These are phyloP conservation scores for Aegithalos caudatus DNA, from an alignment of 2,113 vertebrate species.

Conservation along the genomic window DNA sequence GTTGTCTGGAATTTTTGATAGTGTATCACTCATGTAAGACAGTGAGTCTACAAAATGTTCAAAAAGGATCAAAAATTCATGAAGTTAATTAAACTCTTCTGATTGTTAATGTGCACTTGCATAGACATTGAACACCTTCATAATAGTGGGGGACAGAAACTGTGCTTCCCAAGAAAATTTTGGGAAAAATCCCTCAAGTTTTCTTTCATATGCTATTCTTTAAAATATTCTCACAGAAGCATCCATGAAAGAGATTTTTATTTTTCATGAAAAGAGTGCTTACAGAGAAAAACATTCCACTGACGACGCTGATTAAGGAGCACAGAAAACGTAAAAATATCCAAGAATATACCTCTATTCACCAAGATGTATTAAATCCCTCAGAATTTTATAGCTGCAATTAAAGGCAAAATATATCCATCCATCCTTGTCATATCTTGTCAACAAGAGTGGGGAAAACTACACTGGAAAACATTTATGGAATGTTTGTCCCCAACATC, in stretches of 20 bases:
- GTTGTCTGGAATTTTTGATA: not conserved
- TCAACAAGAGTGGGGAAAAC: not conserved
- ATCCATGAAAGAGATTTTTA: not conserved
- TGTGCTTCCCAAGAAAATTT: not conserved
- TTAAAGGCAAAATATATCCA: not conserved
- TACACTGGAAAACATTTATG: not conserved
- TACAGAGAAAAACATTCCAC: not conserved
- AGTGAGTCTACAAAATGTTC: rapidly evolving
- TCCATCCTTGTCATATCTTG: not conserved
- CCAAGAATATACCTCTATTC: not conserved
- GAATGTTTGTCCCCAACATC: not conserved
- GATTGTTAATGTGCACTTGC: not conserved
- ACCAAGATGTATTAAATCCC: not conserved
- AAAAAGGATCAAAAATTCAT: not conserved
- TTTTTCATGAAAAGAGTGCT: not conserved
- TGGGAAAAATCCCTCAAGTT: not conserved
- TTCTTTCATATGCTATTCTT: not conserved
- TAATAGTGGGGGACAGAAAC: not conserved
- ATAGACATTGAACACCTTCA: not conserved
- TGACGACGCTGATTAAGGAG: not conserved
- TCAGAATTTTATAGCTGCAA: not conserved
- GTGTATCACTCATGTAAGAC: rapidly evolving
- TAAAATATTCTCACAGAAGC: not conserved
- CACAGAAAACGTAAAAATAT: not conserved
- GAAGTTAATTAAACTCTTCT: not conserved